These are phyloP conservation scores for Colaptes auratus DNA, from an alignment of 2,113 vertebrate genomes.

Conservation along the genomic window DNA sequence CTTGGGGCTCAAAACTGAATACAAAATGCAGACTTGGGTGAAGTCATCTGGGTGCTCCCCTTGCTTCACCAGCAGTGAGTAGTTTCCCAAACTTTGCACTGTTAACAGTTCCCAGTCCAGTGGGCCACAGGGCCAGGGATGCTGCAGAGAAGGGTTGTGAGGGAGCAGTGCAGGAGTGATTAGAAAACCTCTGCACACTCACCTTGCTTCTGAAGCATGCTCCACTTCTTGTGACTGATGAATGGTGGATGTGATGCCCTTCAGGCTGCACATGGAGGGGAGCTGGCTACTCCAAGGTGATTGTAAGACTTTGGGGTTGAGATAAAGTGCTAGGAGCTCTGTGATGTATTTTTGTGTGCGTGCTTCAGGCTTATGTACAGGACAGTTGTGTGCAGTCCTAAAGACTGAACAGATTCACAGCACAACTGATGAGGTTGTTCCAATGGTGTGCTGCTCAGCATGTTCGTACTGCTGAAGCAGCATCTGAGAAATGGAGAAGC, in stretches of 20 bases:
- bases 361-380: not conserved
- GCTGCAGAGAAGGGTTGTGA: not conserved
- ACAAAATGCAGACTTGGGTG: not conserved
- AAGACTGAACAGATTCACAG: not conserved
- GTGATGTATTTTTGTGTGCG: not conserved
- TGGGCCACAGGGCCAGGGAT: not conserved
- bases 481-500: not conserved
- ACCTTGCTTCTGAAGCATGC: not conserved
- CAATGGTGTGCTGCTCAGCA: not conserved
- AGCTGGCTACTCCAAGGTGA: not conserved
- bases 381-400: not conserved
- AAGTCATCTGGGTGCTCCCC: not conserved
- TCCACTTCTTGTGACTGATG: not conserved
- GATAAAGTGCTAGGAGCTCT: not conserved
- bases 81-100: not conserved
- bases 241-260: not conserved
- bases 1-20: not conserved
- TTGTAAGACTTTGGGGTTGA: not conserved
- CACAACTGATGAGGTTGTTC: not conserved
- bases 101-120: slow-evolving; percentile 1
- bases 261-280: not conserved
- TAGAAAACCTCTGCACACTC: not conserved
- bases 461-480: not conserved
- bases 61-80: not conserved
- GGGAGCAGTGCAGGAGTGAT: not conserved